Percentiles rank a stretch among this genome's conserved stretches.
phyloP scores from a whole-genome alignment of 2,797 vertebrate species.

The Linurgus olivaceus region DNA sequence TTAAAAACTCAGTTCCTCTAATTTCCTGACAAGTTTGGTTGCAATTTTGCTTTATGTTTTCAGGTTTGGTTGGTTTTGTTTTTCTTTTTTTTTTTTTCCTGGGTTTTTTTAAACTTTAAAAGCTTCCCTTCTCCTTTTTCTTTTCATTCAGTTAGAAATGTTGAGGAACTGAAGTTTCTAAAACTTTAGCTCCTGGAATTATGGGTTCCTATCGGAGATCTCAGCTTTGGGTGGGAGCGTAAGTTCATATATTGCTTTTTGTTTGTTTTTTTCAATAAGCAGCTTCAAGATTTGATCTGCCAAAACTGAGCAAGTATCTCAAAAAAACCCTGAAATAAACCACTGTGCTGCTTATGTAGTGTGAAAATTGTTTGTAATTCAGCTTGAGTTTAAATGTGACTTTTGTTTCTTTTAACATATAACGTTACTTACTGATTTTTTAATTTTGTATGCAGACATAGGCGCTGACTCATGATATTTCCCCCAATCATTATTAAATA shows the following conservation, averaged over 20 bases:
- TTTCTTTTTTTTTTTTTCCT: background rate
- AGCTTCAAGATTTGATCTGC: background rate
- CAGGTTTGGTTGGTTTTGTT: background rate
- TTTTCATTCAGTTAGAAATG: background rate
- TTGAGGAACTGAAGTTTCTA: background rate
- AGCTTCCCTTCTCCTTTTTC: background rate
- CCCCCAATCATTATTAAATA: background rate
- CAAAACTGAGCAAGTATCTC: background rate
- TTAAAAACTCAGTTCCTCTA: background rate
- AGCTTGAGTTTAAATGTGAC: background rate
- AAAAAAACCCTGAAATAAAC: background rate
- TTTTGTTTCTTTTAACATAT: background rate
- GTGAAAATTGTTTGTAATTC: background rate
- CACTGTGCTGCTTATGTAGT: background rate
- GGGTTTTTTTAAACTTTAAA: background rate
- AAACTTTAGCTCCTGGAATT: background rate
- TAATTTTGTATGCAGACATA: background rate
- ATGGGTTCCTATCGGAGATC: fast-evolving
- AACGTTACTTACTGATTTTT: background rate
- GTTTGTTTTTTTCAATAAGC: background rate
- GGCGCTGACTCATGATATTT: background rate
- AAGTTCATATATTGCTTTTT: background rate
- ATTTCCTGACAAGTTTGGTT: background rate
- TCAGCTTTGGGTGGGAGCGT: background rate
- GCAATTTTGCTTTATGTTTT: background rate